Evolutionary conservation across 2,113 vertebrate species (phyloP), one percentile per base, ranked within the genome.

Genomic region (Microcebus tavaratra): DNA sequence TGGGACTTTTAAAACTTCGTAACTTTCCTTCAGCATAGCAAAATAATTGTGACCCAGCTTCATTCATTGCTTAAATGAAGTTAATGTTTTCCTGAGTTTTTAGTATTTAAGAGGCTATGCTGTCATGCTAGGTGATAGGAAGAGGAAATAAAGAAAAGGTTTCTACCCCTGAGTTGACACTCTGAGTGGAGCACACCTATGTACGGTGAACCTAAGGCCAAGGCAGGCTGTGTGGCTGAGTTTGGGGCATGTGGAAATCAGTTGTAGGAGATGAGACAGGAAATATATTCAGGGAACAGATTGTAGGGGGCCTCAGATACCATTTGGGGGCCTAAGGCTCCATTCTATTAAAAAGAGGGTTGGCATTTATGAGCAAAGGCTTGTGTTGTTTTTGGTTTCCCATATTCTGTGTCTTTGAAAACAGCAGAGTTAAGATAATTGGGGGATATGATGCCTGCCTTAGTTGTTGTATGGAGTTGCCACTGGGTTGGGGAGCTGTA

Each of bases 91-190:
- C 23, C 65, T 65, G 65, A 85, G 4, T 50, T 96, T 78, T 95
- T 92, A 79, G 15, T 80, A 57, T 96, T 95, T 91, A 65, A 89
- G 68, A 81, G 48, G 72, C 8, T 67, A 15, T 78, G 27, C 67
- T 95, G 42, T 36, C 17, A 15, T 84, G 34, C 9, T 34, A 27
- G 31, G 27, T 93, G 8, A 59, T 86, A 39, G 67, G 45, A 93
- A 93, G 59, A 89, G 68, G 79, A 97, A 95, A 88, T 81, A 61
- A 73, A 82, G 57, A 65, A 72, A 73, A 97, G 27, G 27, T 88
- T 92, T 97, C 34, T 89, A 21, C 3, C 36, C 17, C 42, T 12
- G 29, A 89, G 14, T 73, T 81, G 67, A 85, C 36, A 63, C 4
- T 53, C 25, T n/a, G 17, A 36, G 18, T 93, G 27, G 57, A 76